Evolutionary conservation across 2,888 invertebrate genomes (phyloP).

Genomic region (Sceliomorpha sp.): DNA sequence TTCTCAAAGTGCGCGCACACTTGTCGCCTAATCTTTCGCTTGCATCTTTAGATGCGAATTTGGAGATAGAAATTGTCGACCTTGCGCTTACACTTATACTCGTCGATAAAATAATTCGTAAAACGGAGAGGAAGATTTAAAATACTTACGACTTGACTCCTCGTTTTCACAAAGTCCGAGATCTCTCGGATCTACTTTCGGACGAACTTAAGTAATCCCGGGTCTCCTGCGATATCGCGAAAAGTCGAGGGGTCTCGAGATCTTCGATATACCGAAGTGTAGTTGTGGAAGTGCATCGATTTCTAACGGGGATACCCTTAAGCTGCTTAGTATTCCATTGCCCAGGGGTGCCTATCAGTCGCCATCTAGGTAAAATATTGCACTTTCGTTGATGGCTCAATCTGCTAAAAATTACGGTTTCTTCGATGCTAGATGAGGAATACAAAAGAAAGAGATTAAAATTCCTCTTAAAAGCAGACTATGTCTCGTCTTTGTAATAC

Average conservation of each 20-base stretch:
- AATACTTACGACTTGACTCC: too few relatives aligned
- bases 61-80: background rate
- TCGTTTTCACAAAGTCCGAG: too few relatives aligned
- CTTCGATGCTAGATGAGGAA: slow-evolving; percentile 30
- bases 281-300: slow-evolving; percentile 41
- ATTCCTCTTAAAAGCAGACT: slow-evolving; percentile 51
- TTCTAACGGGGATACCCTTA: slow-evolving; percentile 49
- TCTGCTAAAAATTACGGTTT: slow-evolving; percentile 66
- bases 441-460: slow-evolving; percentile 51
- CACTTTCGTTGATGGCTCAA: slow-evolving; percentile 74
- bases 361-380: slow-evolving; percentile 73
- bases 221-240: slow-evolving; percentile 37
- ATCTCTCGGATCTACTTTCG: too few relatives aligned
- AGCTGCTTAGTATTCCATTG: slow-evolving; percentile 71
- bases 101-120: too few relatives aligned
- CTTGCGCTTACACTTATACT: too few relatives aligned
- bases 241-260: slow-evolving; percentile 63
- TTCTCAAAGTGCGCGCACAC: slow-evolving; percentile 2
- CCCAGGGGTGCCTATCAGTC: slow-evolving; percentile 71
- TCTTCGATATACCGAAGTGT: slow-evolving; percentile 61
- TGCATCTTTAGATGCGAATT: too few relatives aligned
- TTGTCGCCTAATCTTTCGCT: slow-evolving; percentile 9
- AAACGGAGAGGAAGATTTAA: too few relatives aligned
- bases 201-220: slow-evolving; percentile 23
- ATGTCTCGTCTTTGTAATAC: slow-evolving; percentile 56